Conservation (phyloP, 30 jellyfish, hydroid and myxozoan genomes). For the Clytia hemisphaerica region DNA sequence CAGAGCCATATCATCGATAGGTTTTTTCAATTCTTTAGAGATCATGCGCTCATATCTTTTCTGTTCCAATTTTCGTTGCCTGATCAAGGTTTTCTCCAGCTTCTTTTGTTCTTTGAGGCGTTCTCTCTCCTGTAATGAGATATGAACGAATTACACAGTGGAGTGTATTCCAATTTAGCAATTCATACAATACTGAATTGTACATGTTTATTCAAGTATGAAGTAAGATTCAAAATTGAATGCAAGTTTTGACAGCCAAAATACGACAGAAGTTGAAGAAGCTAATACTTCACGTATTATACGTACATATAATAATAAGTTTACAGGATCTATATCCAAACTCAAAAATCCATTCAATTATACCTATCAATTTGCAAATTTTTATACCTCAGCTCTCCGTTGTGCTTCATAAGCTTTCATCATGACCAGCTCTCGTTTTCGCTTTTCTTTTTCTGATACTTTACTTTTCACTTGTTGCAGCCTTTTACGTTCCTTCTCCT, state of each 20-base stretch:
- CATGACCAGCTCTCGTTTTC: slow-evolving; percentile 83
- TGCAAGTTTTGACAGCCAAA: no score
- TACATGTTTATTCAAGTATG: no score
- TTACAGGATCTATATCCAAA: no score
- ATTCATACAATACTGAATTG: no score
- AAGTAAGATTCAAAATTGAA: no score
- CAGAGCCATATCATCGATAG: slow-evolving; percentile 84
- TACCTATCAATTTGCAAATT: no score
- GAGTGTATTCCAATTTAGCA: no score
- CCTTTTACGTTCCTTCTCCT: slow-evolving; percentile 80
- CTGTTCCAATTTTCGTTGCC: slow-evolving; percentile 89
- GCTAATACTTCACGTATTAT: no score
- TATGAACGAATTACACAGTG: neutral
- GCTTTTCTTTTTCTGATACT: slow-evolving; percentile 77
- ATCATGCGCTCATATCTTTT: slow-evolving; percentile 65
- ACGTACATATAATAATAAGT: no score
- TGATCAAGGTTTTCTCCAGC: slow-evolving; percentile 58
- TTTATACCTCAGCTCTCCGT: slow-evolving; percentile 84
- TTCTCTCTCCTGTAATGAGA: slow-evolving; percentile 81
- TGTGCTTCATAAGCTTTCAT: slow-evolving; percentile 87
- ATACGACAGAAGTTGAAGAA: no score
- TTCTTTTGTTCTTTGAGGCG: slow-evolving; percentile 65
- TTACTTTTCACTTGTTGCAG: slow-evolving; percentile 69
- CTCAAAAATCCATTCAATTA: no score
- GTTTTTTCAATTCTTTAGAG: slow-evolving; percentile 83